Conservation (phyloP, 2,797 vertebrate genomes). For the Emys orbicularis region DNA sequence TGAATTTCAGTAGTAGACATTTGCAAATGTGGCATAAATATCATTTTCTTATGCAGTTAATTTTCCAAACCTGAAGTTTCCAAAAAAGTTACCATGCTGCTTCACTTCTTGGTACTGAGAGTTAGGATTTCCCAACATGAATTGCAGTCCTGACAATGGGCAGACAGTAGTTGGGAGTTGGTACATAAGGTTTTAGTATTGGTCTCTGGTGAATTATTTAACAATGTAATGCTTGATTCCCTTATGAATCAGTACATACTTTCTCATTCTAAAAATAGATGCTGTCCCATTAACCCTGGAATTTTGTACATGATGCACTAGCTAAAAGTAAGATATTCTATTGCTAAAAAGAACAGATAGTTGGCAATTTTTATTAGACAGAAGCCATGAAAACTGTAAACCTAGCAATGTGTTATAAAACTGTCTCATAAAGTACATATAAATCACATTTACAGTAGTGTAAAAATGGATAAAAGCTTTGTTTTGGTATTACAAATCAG, state of each 20-base stretch:
- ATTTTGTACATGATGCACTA: neutral
- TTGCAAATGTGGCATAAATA: neutral
- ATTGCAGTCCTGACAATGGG: neutral
- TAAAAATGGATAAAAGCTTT: neutral
- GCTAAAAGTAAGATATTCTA: neutral
- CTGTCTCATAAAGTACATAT: conserved; percentile 34
- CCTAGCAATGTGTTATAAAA: conserved; percentile 12
- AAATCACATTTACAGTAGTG: neutral
- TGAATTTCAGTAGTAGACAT: neutral
- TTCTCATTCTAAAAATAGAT: conserved; percentile 3
- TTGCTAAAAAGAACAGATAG: neutral
- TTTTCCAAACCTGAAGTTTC: neutral
- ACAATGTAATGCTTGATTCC: conserved; percentile 11
- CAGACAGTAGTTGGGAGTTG: neutral
- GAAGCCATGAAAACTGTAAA: conserved; percentile 10
- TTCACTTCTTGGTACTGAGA: neutral
- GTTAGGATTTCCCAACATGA: neutral
- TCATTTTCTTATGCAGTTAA: conserved; percentile 8
- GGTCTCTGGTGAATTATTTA: conserved; percentile 44
- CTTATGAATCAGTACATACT: conserved; percentile 25
- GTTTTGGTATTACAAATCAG: accelerated
- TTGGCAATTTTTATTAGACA: neutral
- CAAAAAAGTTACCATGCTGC: neutral
- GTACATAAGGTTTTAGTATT: neutral
- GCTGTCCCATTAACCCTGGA: neutral